Base-by-base conservation (phyloP, 2,113 vertebrate genomes). In the Platysteira castanea region DNA sequence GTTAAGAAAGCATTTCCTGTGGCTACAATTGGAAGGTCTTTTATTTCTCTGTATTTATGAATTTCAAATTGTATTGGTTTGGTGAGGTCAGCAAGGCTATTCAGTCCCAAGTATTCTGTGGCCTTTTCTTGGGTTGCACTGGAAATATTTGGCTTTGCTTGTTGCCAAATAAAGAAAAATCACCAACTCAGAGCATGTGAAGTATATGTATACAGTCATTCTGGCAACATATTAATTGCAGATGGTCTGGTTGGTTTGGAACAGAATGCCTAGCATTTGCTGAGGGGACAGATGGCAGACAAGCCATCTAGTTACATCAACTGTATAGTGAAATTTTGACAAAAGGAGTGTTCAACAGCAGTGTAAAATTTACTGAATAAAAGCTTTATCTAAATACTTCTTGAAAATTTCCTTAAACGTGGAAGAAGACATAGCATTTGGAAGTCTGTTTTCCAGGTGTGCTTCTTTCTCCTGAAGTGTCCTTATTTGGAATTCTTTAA, bases 221-320 rank as follows among this genome's bases (percentile, higher is more conserved):
- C 78, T 97, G 97, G 90, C 90, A 97, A 60, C 56, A 47, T 90
- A 61, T 91, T 96, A 95, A 90, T 94, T 97, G 81, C 95, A 92
- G 93, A 93, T 96, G 96, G 95, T 83, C 35, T 77, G 65, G 84
- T 46, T 94, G 87, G 52, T 86, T 96, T 93, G 90, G 86, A 96
- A 80, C 92, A 94, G 93, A 95, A 88, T 86, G 75, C 80, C 30
- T 85, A 63, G 50, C 74, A 64, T 95, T 94, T 93, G 67, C 42
- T 84, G 77, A 78, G 41, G 83, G 88, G 82, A 92, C 96, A 96
- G 88, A 90, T 96, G 94, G 91, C 91, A 96, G 92, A 91, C 83
- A 74, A 95, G 52, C 79, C 75, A 85, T 80, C 75, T 75, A 94
- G 87, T 96, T 95, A 44, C 13, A 81, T 84, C 81, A 75, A 14